Evolutionary conservation across 2,797 vertebrate species (phyloP).

Genomic region (Zenarchopterus dispar): DNA sequence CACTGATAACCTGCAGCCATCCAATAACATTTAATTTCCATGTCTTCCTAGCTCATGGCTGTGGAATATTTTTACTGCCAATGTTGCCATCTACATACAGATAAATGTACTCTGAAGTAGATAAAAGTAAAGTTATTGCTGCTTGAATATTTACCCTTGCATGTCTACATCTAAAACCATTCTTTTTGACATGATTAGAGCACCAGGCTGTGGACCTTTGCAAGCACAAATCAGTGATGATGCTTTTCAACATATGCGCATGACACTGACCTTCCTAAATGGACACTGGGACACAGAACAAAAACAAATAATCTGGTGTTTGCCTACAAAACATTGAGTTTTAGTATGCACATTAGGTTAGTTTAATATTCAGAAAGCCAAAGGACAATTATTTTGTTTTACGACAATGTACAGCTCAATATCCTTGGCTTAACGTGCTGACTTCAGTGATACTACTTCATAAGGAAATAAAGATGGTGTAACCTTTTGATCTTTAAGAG

Average conservation of each 20-base stretch:
- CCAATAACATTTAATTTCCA: not conserved
- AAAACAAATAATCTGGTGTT: constrained; percentile 31
- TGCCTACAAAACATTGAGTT: constrained; percentile 9
- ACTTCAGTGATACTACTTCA: too few relatives aligned
- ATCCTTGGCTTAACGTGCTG: too few relatives aligned
- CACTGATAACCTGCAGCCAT: not conserved
- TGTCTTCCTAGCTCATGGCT: not conserved
- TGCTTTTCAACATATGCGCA: constrained; percentile 32
- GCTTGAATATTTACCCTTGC: too few relatives aligned
- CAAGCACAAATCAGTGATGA: constrained; percentile 24
- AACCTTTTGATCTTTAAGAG: too few relatives aligned
- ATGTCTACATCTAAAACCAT: too few relatives aligned
- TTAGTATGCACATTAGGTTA: not conserved
- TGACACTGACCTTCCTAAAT: constrained; percentile 42
- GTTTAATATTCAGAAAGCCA: too few relatives aligned
- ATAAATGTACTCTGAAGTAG: too few relatives aligned
- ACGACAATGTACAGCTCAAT: too few relatives aligned
- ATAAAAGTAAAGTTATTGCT: too few relatives aligned
- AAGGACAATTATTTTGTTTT: too few relatives aligned
- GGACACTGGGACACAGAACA: constrained; percentile 12
- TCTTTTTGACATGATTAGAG: too few relatives aligned
- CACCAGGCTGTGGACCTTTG: not conserved
- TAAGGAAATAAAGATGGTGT: too few relatives aligned
- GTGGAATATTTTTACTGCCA: not conserved
- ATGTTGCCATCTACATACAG: not conserved